These are phyloP conservation scores for Pseudomyrmex flavicornis DNA, from an alignment of 1,140 invertebrate species.

Conservation along the genomic window DNA sequence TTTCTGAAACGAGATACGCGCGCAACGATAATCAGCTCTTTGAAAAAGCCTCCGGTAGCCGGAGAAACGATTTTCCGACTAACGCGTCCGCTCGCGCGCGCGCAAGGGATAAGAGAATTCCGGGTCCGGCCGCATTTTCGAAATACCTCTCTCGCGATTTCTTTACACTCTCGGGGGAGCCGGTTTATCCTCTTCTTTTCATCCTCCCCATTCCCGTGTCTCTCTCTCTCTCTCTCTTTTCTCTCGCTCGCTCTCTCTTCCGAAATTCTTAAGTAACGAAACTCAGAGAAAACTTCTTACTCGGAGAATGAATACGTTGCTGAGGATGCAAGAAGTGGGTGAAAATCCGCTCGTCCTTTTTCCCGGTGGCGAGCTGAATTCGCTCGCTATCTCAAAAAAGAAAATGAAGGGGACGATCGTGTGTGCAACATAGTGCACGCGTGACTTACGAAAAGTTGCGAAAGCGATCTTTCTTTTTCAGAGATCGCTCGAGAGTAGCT, in stretches of 20 bases:
- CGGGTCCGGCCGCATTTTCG: constrained; percentile 34
- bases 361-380: constrained; percentile 21
- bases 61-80: constrained; percentile 51
- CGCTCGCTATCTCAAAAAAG: constrained; percentile 17
- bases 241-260: not conserved
- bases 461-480: constrained; percentile 6
- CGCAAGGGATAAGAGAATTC: constrained; percentile 38
- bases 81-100: not conserved
- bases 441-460: constrained; percentile 14
- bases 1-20: constrained; percentile 48
- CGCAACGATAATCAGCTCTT: constrained; percentile 51
- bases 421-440: constrained; percentile 17
- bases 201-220: not conserved
- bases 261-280: constrained; percentile 60
- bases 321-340: constrained; percentile 37
- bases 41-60: constrained; percentile 11
- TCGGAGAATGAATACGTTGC: constrained; percentile 51
- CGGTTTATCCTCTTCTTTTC: not conserved
- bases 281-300: constrained; percentile 53
- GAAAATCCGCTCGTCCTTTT: constrained; percentile 32
- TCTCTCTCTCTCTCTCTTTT: not conserved
- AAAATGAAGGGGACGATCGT: constrained; percentile 39
- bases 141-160: constrained; percentile 50
- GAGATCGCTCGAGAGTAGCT: not conserved
- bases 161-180: constrained; percentile 44